phyloP scores from a whole-genome alignment of 1,140 invertebrate genomes.

The Tetramorium parvispinum region DNA sequence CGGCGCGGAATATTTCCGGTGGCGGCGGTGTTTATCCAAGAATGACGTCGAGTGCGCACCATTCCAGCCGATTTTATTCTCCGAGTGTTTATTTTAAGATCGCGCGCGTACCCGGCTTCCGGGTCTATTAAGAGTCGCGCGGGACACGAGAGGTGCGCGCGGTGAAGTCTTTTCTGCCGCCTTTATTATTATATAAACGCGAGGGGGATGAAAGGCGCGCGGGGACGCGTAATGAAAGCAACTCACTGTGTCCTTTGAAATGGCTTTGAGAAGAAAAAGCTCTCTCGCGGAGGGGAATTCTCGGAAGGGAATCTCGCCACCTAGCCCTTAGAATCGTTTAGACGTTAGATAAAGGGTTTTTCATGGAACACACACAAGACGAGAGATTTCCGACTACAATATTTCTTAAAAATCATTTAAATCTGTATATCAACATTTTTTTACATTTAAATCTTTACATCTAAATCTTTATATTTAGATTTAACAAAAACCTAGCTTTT shows the following conservation, averaged over 20 bases:
- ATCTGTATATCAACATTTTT: background rate
- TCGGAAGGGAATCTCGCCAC: background rate
- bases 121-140: slow-evolving; percentile 51
- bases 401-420: background rate
- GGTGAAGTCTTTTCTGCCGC: slow-evolving; percentile 53
- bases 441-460: background rate
- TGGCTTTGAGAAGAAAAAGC: background rate
- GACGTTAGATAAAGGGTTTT: slow-evolving; percentile 21
- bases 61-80: slow-evolving; percentile 60
- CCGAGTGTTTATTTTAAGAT: slow-evolving; percentile 59
- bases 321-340: slow-evolving; percentile 1
- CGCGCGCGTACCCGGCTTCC: slow-evolving; percentile 43
- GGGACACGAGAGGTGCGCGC: background rate
- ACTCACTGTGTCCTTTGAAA: slow-evolving; percentile 47
- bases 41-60: slow-evolving; percentile 65
- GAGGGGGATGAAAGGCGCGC: slow-evolving; percentile 17
- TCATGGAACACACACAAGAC: background rate
- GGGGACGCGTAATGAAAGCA: slow-evolving; percentile 61
- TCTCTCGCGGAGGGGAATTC: slow-evolving; percentile 13
- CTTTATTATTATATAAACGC: slow-evolving; percentile 14
- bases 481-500: background rate
- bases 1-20: slow-evolving; percentile 60
- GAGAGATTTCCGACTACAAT: background rate
- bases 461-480: too few species aligned
- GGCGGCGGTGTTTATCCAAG: slow-evolving; percentile 67